Conservation (phyloP, 2,888 invertebrate genomes). For the Agrochola macilenta region DNA sequence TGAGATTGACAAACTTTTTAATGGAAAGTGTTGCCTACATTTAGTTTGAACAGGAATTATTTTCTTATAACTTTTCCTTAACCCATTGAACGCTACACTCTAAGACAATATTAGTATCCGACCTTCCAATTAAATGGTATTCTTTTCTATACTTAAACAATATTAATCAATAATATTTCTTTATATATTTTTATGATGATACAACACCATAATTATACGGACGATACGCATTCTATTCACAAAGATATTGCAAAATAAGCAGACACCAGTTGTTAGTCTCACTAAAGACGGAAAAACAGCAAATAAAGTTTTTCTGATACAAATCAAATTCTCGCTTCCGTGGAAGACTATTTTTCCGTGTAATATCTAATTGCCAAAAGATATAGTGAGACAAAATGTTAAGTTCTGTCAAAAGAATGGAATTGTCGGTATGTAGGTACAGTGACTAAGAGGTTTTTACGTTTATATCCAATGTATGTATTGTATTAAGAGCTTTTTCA, state of each 20-base stretch:
- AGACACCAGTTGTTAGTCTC: background rate
- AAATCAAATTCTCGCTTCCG: background rate
- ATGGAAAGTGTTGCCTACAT: background rate
- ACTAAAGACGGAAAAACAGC: background rate
- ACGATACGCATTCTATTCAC: background rate
- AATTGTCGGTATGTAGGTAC: background rate
- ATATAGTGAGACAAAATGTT: background rate
- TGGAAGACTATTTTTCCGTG: background rate
- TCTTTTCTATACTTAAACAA: background rate
- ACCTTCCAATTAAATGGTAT: background rate
- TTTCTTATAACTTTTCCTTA: background rate
- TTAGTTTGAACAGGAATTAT: background rate
- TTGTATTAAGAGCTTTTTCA: background rate
- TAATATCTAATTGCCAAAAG: background rate
- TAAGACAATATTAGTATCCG: background rate
- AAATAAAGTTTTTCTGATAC: conserved; percentile 2
- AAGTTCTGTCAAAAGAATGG: background rate
- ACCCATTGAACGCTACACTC: background rate
- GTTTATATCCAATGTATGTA: background rate
- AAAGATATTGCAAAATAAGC: background rate
- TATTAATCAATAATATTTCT: background rate
- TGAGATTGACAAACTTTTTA: conserved; percentile 1
- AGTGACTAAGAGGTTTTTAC: background rate
- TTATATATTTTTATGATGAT: background rate
- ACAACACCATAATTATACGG: background rate